Percentiles rank a stretch among this genome's conserved stretches.
Conservation (phyloP, 2,888 invertebrate species). For the Diogma glabrata region DNA sequence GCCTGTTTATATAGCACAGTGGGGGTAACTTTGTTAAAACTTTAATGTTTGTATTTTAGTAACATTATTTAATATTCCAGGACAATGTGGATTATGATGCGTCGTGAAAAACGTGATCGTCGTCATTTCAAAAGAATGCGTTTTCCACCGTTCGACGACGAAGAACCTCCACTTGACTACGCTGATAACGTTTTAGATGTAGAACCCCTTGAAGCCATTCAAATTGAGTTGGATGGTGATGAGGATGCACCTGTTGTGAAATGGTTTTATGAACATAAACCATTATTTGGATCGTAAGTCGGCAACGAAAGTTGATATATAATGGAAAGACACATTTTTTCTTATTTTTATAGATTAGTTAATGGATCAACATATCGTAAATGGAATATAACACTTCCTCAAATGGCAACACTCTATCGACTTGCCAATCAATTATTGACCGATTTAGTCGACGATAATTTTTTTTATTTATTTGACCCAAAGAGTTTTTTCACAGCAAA, state of each 20-base stretch:
- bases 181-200: slow-evolving; percentile 99
- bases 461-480: slow-evolving; percentile 97
- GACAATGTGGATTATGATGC: slow-evolving; percentile 99
- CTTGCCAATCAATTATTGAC: slow-evolving; percentile 95
- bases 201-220: slow-evolving; percentile 96
- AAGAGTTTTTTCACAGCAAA: slow-evolving; percentile 99
- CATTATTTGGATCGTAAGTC: slow-evolving; percentile 76
- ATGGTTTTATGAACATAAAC: slow-evolving; percentile 99
- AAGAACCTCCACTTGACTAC: slow-evolving; percentile 98
- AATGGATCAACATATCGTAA: slow-evolving; percentile 95
- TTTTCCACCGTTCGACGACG: slow-evolving; percentile 99
- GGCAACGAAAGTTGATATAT: too few relatives aligned
- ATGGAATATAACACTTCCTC: slow-evolving; percentile 92
- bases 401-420: slow-evolving; percentile 95
- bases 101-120: slow-evolving; percentile 95
- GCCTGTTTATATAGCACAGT: slow-evolving; percentile 98
- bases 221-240: slow-evolving; percentile 92
- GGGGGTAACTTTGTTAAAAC: slow-evolving; percentile 59
- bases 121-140: slow-evolving; percentile 99
- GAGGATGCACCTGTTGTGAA: slow-evolving; percentile 84
- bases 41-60: slow-evolving; percentile 2
- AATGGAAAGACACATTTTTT: too few relatives aligned
- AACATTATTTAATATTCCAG: slow-evolving; percentile 33
- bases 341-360: slow-evolving; percentile 49
- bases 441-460: slow-evolving; percentile 96